Evolutionary conservation across 1,140 invertebrate genomes (phyloP).

Genomic region (Eurosta solidaginis): DNA sequence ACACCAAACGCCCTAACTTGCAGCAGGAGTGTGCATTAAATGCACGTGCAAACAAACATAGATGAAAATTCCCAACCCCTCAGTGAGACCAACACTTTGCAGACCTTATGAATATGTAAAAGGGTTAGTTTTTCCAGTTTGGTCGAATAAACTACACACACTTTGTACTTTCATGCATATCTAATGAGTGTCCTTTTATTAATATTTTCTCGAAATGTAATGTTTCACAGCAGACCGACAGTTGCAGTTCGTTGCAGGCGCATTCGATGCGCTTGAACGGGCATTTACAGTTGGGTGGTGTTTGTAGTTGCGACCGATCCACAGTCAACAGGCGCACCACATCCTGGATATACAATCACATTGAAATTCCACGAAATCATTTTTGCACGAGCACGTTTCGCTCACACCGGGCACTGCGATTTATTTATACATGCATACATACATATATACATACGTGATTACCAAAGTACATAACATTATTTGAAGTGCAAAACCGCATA

Average conservation of each 20-base stretch:
- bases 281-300: background rate
- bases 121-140: conserved; percentile 14
- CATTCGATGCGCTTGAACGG: conserved; percentile 11
- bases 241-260: conserved; percentile 7
- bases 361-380: background rate
- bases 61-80: background rate
- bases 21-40: background rate
- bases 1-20: background rate
- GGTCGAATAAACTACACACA: background rate
- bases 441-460: background rate
- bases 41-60: background rate
- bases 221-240: background rate
- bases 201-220: background rate
- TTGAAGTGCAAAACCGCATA: too few relatives aligned
- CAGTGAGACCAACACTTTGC: background rate
- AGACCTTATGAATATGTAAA: background rate
- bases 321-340: background rate
- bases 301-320: background rate
- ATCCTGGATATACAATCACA: background rate
- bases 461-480: too few relatives aligned
- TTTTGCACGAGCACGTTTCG: conserved; percentile 13
- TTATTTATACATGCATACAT: background rate
- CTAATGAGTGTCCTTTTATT: conserved; percentile 17
- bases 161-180: background rate
- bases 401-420: background rate